These are phyloP conservation scores for Platyscapa corneri DNA, from an alignment of 1,140 invertebrate species.

Conservation along the genomic window DNA sequence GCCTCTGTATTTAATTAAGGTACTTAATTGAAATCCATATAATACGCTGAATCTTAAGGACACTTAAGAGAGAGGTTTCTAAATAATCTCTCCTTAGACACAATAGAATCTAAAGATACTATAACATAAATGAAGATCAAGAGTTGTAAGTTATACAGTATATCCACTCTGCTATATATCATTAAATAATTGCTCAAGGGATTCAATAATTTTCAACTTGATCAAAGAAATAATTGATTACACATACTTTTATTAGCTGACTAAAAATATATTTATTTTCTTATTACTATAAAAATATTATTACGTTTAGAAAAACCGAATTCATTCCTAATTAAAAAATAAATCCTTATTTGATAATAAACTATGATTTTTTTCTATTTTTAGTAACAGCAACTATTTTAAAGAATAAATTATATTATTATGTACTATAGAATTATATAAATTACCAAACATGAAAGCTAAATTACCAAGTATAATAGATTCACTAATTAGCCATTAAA, in stretches of 20 bases:
- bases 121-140: background rate
- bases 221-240: background rate
- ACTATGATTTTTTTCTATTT: too few species aligned
- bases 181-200: constrained; percentile 6
- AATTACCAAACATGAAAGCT: too few species aligned
- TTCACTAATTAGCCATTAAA: too few species aligned
- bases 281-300: too few species aligned
- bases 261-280: background rate
- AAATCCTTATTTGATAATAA: too few species aligned
- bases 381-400: too few species aligned
- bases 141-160: background rate
- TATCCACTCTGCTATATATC: background rate
- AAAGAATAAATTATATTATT: too few species aligned
- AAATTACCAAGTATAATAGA: too few species aligned
- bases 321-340: too few species aligned
- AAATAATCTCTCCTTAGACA: background rate
- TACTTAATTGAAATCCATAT: constrained; percentile 16
- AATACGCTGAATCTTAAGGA: constrained; percentile 2
- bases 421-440: too few species aligned
- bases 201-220: background rate
- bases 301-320: too few species aligned
- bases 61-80: background rate
- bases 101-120: background rate
- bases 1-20: background rate
- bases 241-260: background rate